These are phyloP conservation scores for Muscicapa striata DNA, from an alignment of 2,797 vertebrate species.

Conservation along the genomic window DNA sequence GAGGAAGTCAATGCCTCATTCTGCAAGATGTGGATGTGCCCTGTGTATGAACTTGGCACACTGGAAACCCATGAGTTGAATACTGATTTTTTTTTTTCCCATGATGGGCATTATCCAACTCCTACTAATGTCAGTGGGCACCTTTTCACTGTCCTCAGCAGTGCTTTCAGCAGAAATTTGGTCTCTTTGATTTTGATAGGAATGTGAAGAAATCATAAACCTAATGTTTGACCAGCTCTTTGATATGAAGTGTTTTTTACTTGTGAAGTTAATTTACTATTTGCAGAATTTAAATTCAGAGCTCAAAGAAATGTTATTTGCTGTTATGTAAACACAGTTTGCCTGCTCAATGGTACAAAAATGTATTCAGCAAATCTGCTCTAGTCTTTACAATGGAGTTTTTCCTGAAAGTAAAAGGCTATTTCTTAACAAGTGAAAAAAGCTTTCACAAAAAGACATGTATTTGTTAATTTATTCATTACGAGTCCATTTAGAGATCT, in stretches of 20 bases:
- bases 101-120: neutral
- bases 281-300: conserved; percentile 37
- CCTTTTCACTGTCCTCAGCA: neutral
- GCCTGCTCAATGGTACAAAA: neutral
- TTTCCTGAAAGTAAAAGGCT: neutral
- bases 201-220: neutral
- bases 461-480: neutral
- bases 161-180: neutral
- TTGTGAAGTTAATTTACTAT: neutral
- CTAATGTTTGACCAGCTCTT: neutral
- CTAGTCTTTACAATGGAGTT: neutral
- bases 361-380: neutral
- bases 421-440: neutral
- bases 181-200: neutral
- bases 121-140: neutral
- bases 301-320: conserved; percentile 4
- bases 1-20: conserved; percentile 2
- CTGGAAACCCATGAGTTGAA: neutral
- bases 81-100: conserved; percentile 26
- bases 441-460: accelerated
- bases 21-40: conserved; percentile 27
- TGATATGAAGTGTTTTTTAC: neutral
- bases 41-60: conserved; percentile 6
- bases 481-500: neutral
- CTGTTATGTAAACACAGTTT: neutral